Conservation (phyloP, 2,113 vertebrate species). For the Albula glossodonta region DNA sequence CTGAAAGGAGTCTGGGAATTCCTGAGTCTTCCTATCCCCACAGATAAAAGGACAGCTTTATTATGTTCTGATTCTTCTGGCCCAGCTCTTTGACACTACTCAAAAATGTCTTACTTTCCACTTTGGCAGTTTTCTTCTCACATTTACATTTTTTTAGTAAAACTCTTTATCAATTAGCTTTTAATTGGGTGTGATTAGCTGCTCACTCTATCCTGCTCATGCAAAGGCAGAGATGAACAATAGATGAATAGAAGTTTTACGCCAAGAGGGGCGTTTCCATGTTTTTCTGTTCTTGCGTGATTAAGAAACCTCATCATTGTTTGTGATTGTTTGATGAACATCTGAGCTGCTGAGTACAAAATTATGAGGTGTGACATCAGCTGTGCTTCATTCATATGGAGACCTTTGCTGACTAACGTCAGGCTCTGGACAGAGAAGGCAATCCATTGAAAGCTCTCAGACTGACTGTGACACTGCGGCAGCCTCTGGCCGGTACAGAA, state of each 20-base stretch:
- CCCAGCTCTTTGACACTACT: background rate
- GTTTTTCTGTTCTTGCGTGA: background rate
- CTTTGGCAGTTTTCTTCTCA: background rate
- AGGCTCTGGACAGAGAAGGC: background rate
- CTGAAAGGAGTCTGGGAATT: background rate
- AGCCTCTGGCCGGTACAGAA: conserved; percentile 40
- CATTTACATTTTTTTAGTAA: background rate
- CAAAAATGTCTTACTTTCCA: background rate
- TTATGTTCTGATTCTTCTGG: background rate
- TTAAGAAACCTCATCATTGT: background rate
- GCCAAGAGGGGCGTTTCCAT: background rate
- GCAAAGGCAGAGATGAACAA: background rate
- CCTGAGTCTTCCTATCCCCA: background rate
- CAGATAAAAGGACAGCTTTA: background rate
- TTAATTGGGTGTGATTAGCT: background rate
- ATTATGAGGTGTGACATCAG: background rate
- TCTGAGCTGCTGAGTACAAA: background rate
- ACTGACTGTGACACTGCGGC: conserved; percentile 42
- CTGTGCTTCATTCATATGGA: background rate
- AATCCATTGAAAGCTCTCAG: conserved; percentile 60
- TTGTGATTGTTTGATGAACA: background rate
- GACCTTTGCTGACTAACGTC: background rate
- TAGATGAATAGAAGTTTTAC: background rate
- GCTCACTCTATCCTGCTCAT: background rate
- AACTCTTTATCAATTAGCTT: background rate